phyloP scores from a whole-genome alignment of 2,888 invertebrate genomes.

The Molorchus minor region DNA sequence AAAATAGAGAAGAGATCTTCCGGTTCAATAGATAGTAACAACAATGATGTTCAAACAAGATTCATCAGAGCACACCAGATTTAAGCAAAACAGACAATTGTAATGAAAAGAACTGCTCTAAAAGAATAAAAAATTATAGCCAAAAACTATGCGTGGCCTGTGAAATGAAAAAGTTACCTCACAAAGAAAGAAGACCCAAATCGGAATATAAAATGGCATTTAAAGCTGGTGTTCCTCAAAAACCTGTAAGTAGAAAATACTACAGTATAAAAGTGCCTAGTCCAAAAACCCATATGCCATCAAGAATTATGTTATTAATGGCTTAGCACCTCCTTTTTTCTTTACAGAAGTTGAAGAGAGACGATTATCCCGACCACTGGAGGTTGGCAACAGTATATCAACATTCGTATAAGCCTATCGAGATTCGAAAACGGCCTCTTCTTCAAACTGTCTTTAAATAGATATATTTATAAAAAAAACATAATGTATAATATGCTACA shows the following conservation, averaged over 20 bases:
- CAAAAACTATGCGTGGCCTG: conserved; percentile 67
- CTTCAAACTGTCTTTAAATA: conserved; percentile 77
- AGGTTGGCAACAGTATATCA: conserved; percentile 86
- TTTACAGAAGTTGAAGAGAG: conserved; percentile 78
- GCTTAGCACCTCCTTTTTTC: conserved; percentile 84
- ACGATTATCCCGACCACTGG: conserved; percentile 90
- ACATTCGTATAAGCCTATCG: conserved; percentile 82
- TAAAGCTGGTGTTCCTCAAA: conserved; percentile 77
- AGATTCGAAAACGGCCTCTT: conserved; percentile 73
- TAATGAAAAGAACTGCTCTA: conserved; percentile 37
- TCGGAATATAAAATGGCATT: conserved; percentile 76
- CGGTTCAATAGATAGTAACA: conserved; percentile 41
- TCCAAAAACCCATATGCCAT: conserved; percentile 81
- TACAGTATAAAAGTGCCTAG: conserved; percentile 70
- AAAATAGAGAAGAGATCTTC: conserved; percentile 29
- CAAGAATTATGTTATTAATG: conserved; percentile 81
- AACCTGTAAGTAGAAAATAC: conserved; percentile 55
- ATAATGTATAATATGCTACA: too few relatives aligned
- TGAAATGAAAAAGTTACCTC: conserved; percentile 62
- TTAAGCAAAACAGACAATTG: conserved; percentile 40
- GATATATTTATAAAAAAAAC: too few relatives aligned
- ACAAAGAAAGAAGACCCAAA: conserved; percentile 63
- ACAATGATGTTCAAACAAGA: too few relatives aligned
- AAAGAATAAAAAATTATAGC: conserved; percentile 51
- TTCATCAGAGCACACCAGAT: conserved; percentile 71